These are phyloP conservation scores for Halichoeres trimaculatus DNA, from an alignment of 2,113 vertebrate genomes.

Conservation along the genomic window DNA sequence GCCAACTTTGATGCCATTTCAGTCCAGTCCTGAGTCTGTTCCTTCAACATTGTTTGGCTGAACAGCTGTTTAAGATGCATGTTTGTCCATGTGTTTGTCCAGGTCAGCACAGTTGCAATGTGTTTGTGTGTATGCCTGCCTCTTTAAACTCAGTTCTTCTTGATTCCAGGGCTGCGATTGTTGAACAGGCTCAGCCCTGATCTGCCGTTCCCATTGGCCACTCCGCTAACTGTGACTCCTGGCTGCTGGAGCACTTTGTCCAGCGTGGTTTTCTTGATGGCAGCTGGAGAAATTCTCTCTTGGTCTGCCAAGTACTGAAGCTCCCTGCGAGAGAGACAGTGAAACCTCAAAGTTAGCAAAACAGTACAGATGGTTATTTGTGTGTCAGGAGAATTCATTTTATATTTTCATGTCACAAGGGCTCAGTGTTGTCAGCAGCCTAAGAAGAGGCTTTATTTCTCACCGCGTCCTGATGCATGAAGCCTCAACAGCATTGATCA, in stretches of 20 bases:
- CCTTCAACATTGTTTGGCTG: constrained; percentile 1
- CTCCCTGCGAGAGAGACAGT: constrained; percentile 81
- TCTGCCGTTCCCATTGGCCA: constrained; percentile 68
- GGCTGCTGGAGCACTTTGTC: constrained; percentile 95
- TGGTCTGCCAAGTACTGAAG: constrained; percentile 95
- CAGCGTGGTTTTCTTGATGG: constrained; percentile 97
- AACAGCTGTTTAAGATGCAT: background rate
- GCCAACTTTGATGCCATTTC: constrained; percentile 28
- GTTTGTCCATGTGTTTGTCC: constrained; percentile 3
- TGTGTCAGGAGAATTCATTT: background rate
- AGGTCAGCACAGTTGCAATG: background rate
- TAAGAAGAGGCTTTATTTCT: constrained; percentile 6
- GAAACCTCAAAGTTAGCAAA: constrained; percentile 66
- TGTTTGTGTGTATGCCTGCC: background rate
- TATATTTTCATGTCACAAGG: background rate
- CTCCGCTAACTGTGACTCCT: constrained; percentile 78
- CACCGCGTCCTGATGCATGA: constrained; percentile 91
- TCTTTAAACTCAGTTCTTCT: constrained; percentile 77
- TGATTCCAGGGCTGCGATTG: constrained; percentile 74
- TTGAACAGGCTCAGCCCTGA: constrained; percentile 88
- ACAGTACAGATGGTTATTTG: background rate
- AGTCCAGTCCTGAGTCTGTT: constrained; percentile 23
- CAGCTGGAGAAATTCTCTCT: constrained; percentile 92
- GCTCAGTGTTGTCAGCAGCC: background rate
- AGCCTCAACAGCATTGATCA: constrained; percentile 97